Evolutionary conservation across 2,797 vertebrate species (phyloP), one percentile per base, ranked within the genome.

Genomic region (Galagoides demidoff): DNA sequence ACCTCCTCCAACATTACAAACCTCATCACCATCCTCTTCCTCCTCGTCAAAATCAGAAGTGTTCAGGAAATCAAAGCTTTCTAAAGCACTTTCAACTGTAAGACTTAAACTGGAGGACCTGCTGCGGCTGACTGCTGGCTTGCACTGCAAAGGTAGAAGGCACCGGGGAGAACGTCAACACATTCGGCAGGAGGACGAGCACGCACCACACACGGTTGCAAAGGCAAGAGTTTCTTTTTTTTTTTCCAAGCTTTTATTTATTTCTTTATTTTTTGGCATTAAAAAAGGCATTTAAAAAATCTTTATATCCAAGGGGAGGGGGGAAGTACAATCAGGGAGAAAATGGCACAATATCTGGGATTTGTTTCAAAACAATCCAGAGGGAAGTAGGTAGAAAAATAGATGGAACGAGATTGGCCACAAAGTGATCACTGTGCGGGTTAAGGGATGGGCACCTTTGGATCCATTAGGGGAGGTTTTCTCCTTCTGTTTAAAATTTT

Each of bases 51-150:
- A 99, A 98, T 99, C 99, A 43, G 99, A 99, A 68, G 99, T 99
- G 99, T 99, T 99, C 98, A 99, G 99, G 98, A 99, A 99, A 98
- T 99, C 99, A 83, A 99, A 99, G 98, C 99, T 99, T 98, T 99
- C 99, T 98, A 99, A 98, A 93, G 99, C 99, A 84, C 99, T 99
- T 98, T 99, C 99, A 97, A 99, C 99, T 3, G 99, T 99, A 98
- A 99, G 99, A 96, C 99, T 99, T 98, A 99, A 98, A 98, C 99
- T 99, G 98, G 99, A 99, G 17, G 99, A 99, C 83, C 99, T 99
- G 98, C 99, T 99, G 97, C 99, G 99, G 98, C 99, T 99, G 96
- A 98, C 99, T 27, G 99, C 98, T 77, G 99, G 99, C 97, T 99
- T 99, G 98, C 99, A 99, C 99, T 99, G 98, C 96, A 98, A 98